These are phyloP conservation scores for Coilia nasus DNA, from an alignment of 2,797 vertebrate genomes.

Conservation along the genomic window DNA sequence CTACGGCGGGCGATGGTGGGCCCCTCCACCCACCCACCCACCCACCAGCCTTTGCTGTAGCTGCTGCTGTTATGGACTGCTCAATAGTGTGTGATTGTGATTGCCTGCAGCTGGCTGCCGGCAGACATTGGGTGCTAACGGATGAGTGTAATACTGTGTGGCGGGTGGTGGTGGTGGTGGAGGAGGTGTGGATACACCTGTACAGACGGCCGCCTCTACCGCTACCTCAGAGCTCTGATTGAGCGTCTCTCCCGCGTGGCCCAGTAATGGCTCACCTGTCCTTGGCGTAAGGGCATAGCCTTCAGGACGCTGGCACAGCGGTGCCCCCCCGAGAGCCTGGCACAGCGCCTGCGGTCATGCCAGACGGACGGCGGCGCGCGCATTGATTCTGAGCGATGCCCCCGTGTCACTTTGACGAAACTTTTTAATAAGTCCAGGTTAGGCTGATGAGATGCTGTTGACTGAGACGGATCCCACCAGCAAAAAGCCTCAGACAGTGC, in stretches of 20 bases:
- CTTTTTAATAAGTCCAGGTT: conserved; percentile 59
- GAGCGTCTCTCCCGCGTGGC: conserved; percentile 21
- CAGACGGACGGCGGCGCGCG: conserved; percentile 35
- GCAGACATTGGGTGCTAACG: conserved; percentile 16
- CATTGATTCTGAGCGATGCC: conserved; percentile 43
- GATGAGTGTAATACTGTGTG: conserved; percentile 15
- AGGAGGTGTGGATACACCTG: not conserved
- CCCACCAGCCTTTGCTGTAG: not conserved
- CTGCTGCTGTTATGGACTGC: not conserved
- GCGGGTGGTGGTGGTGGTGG: not conserved
- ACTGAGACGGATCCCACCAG: conserved; percentile 47
- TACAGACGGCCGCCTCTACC: not conserved
- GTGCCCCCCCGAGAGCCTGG: conserved; percentile 53
- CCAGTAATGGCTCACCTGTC: conserved; percentile 53
- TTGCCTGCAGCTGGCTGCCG: conserved; percentile 10
- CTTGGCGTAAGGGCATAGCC: conserved; percentile 57
- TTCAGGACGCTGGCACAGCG: conserved; percentile 54
- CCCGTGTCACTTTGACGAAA: conserved; percentile 57
- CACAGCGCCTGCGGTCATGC: conserved; percentile 52
- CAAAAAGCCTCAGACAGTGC: conserved; percentile 30
- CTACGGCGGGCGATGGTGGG: not conserved
- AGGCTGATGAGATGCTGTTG: conserved; percentile 55
- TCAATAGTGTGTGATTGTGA: conserved; percentile 14
- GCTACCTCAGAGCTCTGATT: conserved; percentile 37
- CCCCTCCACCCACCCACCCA: too few species aligned